Evolutionary conservation across 2,888 invertebrate genomes (phyloP).

Genomic region (Mesochorus sp.): DNA sequence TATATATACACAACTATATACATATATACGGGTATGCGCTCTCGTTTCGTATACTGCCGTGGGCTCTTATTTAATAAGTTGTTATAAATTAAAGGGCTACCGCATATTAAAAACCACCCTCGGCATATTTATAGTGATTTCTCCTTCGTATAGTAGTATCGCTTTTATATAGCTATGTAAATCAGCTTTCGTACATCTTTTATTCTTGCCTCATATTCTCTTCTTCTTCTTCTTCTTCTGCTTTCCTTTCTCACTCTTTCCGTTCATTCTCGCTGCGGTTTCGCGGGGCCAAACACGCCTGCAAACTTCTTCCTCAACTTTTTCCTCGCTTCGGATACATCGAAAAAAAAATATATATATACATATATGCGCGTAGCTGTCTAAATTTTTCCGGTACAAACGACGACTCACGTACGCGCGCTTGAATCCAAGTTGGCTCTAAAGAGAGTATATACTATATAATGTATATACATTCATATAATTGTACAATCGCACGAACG

Average conservation of each 20-base stretch:
- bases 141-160: slow-evolving; percentile 64
- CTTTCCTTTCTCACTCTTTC: slow-evolving; percentile 25
- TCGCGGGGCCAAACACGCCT: slow-evolving; percentile 39
- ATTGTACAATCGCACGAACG: slow-evolving; percentile 1
- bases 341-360: neutral
- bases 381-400: neutral
- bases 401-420: slow-evolving; percentile 40
- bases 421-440: slow-evolving; percentile 34
- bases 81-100: slow-evolving; percentile 78
- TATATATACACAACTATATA: too few relatives aligned
- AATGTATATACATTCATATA: too few relatives aligned
- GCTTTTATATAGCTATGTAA: slow-evolving; percentile 73
- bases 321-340: slow-evolving; percentile 10
- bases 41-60: slow-evolving; percentile 67
- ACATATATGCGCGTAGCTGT: neutral
- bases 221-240: neutral
- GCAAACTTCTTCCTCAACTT: slow-evolving; percentile 20
- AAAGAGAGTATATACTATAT: slow-evolving; percentile 26
- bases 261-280: slow-evolving; percentile 40
- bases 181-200: slow-evolving; percentile 65
- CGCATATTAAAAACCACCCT: slow-evolving; percentile 75
- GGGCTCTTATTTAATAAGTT: slow-evolving; percentile 78
- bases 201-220: slow-evolving; percentile 21
- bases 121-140: slow-evolving; percentile 77
- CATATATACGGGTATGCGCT: slow-evolving; percentile 4